phyloP scores from a whole-genome alignment of 2,113 vertebrate genomes.

The Chloebia gouldiae region DNA sequence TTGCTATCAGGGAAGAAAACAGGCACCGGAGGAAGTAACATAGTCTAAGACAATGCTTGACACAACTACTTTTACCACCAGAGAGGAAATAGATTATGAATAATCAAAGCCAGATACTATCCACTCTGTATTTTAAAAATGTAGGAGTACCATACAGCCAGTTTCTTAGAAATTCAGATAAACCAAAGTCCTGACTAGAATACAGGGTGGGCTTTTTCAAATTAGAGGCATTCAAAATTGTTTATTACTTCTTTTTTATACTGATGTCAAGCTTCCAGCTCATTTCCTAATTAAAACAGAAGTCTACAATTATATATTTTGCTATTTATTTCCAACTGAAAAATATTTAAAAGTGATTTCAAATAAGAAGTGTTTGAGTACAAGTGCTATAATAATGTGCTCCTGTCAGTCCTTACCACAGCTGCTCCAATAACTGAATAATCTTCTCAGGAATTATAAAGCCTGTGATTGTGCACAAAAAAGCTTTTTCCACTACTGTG shows the following conservation, averaged over 20 bases:
- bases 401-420: slow-evolving; percentile 77
- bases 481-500: slow-evolving; percentile 53
- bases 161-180: background rate
- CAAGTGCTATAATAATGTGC: background rate
- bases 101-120: background rate
- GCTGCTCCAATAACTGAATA: slow-evolving; percentile 76
- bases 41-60: background rate
- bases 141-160: background rate
- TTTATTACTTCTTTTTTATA: background rate
- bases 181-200: background rate
- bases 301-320: background rate
- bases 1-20: background rate
- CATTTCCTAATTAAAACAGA: background rate
- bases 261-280: background rate
- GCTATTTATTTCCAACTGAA: background rate
- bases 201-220: background rate
- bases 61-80: background rate
- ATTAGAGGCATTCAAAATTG: background rate
- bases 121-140: background rate
- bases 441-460: slow-evolving; percentile 84
- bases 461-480: slow-evolving; percentile 82
- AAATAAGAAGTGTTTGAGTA: background rate
- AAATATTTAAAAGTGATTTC: background rate
- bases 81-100: background rate
- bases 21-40: background rate